phyloP scores from a whole-genome alignment of 2,888 invertebrate genomes.

The Drosophila anomalata region DNA sequence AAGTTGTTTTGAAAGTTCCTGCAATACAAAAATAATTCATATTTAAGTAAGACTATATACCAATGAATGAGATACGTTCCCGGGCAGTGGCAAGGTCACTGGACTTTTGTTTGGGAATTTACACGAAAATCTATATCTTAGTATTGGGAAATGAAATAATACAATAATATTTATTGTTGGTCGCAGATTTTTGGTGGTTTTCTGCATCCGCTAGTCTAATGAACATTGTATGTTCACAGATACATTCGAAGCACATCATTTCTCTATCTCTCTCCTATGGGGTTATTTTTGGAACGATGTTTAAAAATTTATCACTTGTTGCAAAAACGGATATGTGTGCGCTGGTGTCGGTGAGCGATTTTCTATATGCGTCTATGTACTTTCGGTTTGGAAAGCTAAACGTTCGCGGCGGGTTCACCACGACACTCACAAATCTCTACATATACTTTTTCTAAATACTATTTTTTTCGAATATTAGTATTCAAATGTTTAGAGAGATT shows the following conservation, averaged over 20 bases:
- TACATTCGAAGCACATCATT: slow-evolving; percentile 34
- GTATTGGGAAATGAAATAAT: slow-evolving; percentile 25
- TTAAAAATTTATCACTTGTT: slow-evolving; percentile 62
- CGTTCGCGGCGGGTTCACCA: slow-evolving; percentile 3
- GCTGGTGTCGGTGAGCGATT: slow-evolving; percentile 25
- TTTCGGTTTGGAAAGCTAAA: slow-evolving; percentile 36
- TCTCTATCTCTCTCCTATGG: slow-evolving; percentile 35
- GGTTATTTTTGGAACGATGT: slow-evolving; percentile 59
- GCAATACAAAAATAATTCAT: slow-evolving; percentile 77
- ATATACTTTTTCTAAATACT: slow-evolving; percentile 31
- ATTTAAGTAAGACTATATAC: slow-evolving; percentile 9
- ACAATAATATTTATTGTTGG: slow-evolving; percentile 31
- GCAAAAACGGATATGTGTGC: slow-evolving; percentile 53
- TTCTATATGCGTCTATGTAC: slow-evolving; percentile 32
- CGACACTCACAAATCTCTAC: background rate
- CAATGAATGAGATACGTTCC: background rate
- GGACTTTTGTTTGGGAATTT: background rate
- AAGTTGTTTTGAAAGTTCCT: slow-evolving; percentile 93
- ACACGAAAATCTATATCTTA: background rate
- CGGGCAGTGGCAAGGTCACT: slow-evolving; percentile 15
- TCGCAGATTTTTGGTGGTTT: slow-evolving; percentile 31
- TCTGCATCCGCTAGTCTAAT: slow-evolving; percentile 35
- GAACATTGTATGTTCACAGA: slow-evolving; percentile 27
- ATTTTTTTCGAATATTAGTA: slow-evolving; percentile 42
- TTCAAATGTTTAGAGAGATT: slow-evolving; percentile 33